Conservation (phyloP, 2,113 vertebrate genomes). For the Datnioides undecimradiatus region DNA sequence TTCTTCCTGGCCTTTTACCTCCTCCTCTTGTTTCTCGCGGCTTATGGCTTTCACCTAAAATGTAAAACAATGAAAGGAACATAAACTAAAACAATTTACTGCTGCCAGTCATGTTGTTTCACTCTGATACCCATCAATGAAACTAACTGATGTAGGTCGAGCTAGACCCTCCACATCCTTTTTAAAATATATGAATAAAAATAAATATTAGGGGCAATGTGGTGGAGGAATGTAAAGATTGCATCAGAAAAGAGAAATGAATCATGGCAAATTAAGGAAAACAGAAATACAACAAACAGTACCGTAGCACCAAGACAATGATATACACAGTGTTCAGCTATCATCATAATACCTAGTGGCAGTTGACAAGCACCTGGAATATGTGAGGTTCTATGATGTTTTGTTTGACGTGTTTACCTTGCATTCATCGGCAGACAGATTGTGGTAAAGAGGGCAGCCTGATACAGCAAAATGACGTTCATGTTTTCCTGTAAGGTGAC, state of each 20-base stretch:
- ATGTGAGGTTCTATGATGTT: neutral
- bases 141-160: neutral
- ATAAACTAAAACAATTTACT: neutral
- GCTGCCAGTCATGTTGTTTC: neutral
- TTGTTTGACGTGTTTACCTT: constrained; percentile 84
- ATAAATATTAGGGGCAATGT: neutral
- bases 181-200: neutral
- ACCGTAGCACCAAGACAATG: too few species aligned
- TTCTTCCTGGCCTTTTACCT: constrained; percentile 93
- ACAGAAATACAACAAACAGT: neutral
- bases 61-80: neutral
- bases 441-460: constrained; percentile 97
- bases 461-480: constrained; percentile 98
- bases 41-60: constrained; percentile 94
- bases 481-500: constrained; percentile 97
- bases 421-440: constrained; percentile 98
- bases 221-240: too few species aligned
- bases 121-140: neutral
- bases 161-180: neutral
- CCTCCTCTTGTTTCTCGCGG: constrained; percentile 97
- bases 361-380: neutral
- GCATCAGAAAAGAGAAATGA: neutral
- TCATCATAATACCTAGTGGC: neutral
- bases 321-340: neutral
- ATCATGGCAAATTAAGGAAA: neutral